These are phyloP conservation scores for Agonum fuliginosum DNA, from an alignment of 2,888 invertebrate genomes.

Conservation along the genomic window DNA sequence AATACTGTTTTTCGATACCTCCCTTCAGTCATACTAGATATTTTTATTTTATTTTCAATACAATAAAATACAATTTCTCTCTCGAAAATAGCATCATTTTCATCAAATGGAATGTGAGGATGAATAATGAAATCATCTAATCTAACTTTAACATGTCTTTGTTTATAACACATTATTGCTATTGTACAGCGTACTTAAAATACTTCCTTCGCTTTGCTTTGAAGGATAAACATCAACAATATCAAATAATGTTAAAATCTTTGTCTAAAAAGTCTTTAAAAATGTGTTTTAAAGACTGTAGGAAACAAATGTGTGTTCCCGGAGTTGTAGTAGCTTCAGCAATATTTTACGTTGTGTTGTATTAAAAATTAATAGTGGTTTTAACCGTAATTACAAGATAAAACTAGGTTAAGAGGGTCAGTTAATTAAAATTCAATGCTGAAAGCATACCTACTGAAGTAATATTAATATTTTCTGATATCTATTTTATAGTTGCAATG, in stretches of 20 bases:
- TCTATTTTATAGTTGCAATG: background rate
- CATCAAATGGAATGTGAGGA: conserved; percentile 32
- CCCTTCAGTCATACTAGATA: background rate
- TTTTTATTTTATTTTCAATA: conserved; percentile 19
- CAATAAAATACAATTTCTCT: conserved; percentile 49
- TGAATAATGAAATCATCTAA: conserved; percentile 51
- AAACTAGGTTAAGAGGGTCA: background rate
- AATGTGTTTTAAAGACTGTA: conserved; percentile 33
- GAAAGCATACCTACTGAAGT: conserved; percentile 9
- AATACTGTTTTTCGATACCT: conserved; percentile 31
- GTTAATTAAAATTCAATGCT: background rate
- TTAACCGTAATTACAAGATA: background rate
- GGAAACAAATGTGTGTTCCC: conserved; percentile 9
- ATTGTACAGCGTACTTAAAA: conserved; percentile 50
- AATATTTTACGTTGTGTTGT: background rate
- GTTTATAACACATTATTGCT: conserved; percentile 57
- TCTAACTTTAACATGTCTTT: conserved; percentile 28
- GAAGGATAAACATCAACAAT: conserved; percentile 45
- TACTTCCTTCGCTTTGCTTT: conserved; percentile 1
- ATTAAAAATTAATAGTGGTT: conserved; percentile 24
- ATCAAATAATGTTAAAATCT: conserved; percentile 34
- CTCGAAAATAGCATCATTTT: conserved; percentile 16
- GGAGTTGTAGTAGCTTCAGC: background rate
- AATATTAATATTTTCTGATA: background rate
- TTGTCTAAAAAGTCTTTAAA: conserved; percentile 44